These are phyloP conservation scores for Drosophila willistoni DNA, from an alignment of 1,140 invertebrate species.

Conservation along the genomic window DNA sequence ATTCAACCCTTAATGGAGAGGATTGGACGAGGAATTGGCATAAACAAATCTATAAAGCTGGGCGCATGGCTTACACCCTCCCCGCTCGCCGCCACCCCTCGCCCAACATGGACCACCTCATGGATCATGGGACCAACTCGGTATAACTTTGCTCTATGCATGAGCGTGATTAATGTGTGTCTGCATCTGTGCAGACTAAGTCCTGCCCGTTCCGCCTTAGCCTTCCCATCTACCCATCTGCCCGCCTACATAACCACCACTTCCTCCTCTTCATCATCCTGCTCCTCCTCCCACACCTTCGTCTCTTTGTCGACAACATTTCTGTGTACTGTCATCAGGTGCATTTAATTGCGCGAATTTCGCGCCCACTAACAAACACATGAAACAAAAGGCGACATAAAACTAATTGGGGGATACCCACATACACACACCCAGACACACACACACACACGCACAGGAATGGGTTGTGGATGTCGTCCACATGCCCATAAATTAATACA, in stretches of 20 bases:
- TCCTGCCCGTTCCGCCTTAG: neutral
- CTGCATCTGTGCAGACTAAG: conserved; percentile 32
- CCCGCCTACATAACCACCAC: neutral
- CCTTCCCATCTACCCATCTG: neutral
- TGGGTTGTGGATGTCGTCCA: conserved; percentile 34
- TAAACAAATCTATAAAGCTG: conserved; percentile 65
- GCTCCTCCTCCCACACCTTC: neutral
- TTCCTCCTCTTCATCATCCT: neutral
- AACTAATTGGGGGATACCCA: conserved; percentile 59
- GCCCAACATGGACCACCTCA: too few species aligned
- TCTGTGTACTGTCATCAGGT: conserved; percentile 65
- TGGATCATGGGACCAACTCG: too few species aligned
- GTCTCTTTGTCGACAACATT: neutral
- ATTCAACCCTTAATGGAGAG: conserved; percentile 49
- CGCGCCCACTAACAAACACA: conserved; percentile 51
- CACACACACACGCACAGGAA: conserved; percentile 32
- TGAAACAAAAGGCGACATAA: conserved; percentile 37
- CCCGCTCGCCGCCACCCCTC: neutral
- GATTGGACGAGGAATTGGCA: conserved; percentile 24
- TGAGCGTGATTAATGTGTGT: conserved; percentile 71
- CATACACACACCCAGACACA: conserved; percentile 57
- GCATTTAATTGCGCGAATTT: conserved; percentile 81
- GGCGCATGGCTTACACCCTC: conserved; percentile 17
- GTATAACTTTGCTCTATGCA: neutral
- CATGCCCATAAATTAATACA: conserved; percentile 72